Evolutionary conservation across 2,797 vertebrate species (phyloP).

Genomic region (Tolypeutes matacus): DNA sequence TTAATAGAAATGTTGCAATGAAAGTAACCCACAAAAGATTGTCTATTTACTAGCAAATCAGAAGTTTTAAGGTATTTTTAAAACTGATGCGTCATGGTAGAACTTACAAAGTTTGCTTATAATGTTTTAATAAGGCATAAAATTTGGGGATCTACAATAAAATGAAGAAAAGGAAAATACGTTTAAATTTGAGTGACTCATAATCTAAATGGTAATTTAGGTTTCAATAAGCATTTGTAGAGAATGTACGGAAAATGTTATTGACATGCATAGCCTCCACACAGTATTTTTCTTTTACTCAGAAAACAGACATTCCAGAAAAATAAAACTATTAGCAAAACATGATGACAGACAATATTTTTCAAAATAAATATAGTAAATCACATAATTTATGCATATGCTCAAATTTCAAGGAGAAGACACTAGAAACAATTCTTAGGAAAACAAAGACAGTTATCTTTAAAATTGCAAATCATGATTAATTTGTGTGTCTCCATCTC

Average conservation of each 20-base stretch:
- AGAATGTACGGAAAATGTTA: background rate
- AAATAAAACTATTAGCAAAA: background rate
- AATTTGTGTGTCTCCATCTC: background rate
- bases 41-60: background rate
- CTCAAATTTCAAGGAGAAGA: background rate
- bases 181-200: slow-evolving; percentile 29
- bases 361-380: background rate
- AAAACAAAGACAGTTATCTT: background rate
- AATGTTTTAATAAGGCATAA: background rate
- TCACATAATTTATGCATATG: background rate
- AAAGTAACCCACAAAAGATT: background rate
- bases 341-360: background rate
- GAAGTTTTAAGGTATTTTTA: background rate
- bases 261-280: background rate
- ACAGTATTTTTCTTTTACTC: background rate
- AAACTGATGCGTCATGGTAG: too few species aligned
- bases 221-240: slow-evolving; percentile 21
- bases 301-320: background rate
- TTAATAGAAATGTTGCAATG: background rate
- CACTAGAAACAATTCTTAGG: background rate
- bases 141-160: background rate
- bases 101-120: background rate
- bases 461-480: background rate
- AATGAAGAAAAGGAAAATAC: background rate
- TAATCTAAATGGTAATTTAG: slow-evolving; percentile 8